These are phyloP conservation scores for Calameuta idolon DNA, from an alignment of 2,888 invertebrate species.

Conservation along the genomic window DNA sequence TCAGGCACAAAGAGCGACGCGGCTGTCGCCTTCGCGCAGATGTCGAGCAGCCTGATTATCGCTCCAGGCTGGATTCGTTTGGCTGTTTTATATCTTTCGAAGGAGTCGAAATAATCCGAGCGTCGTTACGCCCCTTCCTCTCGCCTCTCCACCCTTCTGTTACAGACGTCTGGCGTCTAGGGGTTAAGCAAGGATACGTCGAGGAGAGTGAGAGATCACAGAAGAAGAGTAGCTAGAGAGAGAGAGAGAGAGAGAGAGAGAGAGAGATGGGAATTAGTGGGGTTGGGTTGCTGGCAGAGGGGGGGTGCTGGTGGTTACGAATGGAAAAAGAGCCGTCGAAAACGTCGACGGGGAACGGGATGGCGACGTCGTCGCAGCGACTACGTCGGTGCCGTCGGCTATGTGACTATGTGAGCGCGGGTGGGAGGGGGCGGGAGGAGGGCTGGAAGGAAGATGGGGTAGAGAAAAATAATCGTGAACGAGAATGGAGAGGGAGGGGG, in stretches of 20 bases:
- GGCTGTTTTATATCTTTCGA: no score
- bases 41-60: no score
- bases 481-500: conserved; percentile 27
- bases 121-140: conserved; percentile 29
- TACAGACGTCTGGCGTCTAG: conserved; percentile 38
- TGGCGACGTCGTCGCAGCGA: no score
- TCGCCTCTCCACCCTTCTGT: conserved; percentile 25
- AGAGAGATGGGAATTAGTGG: conserved; percentile 16
- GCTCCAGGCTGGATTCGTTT: no score
- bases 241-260: no score
- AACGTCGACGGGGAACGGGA: no score
- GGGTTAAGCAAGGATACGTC: conserved; percentile 32
- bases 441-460: conserved; percentile 22
- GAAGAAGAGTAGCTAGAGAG: conserved; percentile 18
- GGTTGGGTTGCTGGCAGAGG: conserved; percentile 24
- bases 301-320: conserved; percentile 4
- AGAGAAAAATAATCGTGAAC: conserved; percentile 55
- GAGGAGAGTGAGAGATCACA: conserved; percentile 19
- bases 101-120: conserved; percentile 4
- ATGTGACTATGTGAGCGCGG: no score
- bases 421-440: conserved; percentile 11
- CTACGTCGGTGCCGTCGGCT: no score
- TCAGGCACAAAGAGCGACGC: no score
- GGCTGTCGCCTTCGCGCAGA: no score
- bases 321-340: conserved; percentile 14